Conservation (phyloP, 2,888 invertebrate species). For the Galerucella calmariensis region DNA sequence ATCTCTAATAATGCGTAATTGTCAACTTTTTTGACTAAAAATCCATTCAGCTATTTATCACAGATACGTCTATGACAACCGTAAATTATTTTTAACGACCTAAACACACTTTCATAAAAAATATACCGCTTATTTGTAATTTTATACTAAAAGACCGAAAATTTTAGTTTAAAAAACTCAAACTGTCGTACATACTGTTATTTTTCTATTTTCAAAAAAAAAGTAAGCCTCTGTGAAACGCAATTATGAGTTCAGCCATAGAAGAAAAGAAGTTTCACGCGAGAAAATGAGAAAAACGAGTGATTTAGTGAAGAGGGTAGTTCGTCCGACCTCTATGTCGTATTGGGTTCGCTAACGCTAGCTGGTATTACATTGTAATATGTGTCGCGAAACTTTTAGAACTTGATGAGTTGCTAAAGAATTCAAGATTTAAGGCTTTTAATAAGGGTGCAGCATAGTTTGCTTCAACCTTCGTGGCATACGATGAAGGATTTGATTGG, state of each 20-base stretch:
- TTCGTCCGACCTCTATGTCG: conserved; percentile 26
- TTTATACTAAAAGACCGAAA: background rate
- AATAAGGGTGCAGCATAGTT: conserved; percentile 51
- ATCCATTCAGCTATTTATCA: too few species aligned
- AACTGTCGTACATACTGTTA: background rate
- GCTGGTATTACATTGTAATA: conserved; percentile 49
- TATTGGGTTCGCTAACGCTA: conserved; percentile 5
- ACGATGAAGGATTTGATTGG: background rate
- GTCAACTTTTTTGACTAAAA: too few species aligned
- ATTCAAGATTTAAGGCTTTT: conserved; percentile 57
- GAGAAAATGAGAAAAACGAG: conserved; percentile 55
- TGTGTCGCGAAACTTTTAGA: conserved; percentile 58
- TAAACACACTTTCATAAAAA: too few species aligned
- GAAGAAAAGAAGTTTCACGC: conserved; percentile 45
- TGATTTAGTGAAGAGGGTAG: conserved; percentile 55
- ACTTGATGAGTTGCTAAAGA: conserved; percentile 58
- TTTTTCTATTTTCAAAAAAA: conserved; percentile 5
- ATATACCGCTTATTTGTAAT: too few species aligned
- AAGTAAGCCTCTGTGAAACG: background rate
- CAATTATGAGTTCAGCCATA: conserved; percentile 26
- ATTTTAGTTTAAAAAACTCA: background rate
- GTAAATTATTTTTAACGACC: too few species aligned
- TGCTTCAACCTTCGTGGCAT: conserved; percentile 32
- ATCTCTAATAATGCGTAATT: too few species aligned
- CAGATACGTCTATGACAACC: too few species aligned